Base-by-base conservation (phyloP, 37 sponge, comb jelly and placozoan genomes). In the Beroe forskalii region DNA sequence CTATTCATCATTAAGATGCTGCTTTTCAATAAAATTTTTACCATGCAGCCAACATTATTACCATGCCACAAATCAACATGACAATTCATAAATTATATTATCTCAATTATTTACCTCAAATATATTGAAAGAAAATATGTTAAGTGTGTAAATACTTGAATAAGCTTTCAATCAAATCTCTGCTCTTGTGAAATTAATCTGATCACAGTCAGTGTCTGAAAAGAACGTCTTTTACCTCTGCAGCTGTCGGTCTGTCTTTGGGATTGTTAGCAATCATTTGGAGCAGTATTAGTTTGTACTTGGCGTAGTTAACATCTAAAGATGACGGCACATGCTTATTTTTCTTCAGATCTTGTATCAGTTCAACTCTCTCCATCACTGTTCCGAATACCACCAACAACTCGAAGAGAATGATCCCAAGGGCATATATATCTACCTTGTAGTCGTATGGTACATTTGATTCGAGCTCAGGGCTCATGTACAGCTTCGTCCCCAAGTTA, bases 351-450 rank as follows among this genome's bases (percentile, higher is more conserved):
- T 80, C 55, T n/a, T 80, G 31, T 8, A 80, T 41, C 44, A 93
- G 90, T 76, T 93, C 92, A 0, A 69, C 62, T 66, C 94, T 35
- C 67, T 93, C 94, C 94, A 93, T 93, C 75, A 62, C 83, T n/a
- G 94, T 93, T 1, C 36, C 41, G 62, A 93, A 92, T 24, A 90
- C 91, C 76, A 69, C 48, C 66, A 91, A 19, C 67, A 95, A 32
- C 67, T 95, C 95, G 67, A 91, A 95, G 32, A 94, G 76, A 41
- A 95, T 94, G 14, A 95, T 90, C 31, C 95, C 95, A 25, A 95
- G 60, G 0, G 95, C 83, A 41, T 67, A 95, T 8, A 95, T 93
- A 48, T 95, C 95, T 28, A 92, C 93, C 67, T 95, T 93, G 27
- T 93, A 55, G 42, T 91, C 76, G 90, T 93, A 93, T 19, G 28